Evolutionary conservation across 2,888 invertebrate species (phyloP).

Genomic region (Leucoptera coffeella): DNA sequence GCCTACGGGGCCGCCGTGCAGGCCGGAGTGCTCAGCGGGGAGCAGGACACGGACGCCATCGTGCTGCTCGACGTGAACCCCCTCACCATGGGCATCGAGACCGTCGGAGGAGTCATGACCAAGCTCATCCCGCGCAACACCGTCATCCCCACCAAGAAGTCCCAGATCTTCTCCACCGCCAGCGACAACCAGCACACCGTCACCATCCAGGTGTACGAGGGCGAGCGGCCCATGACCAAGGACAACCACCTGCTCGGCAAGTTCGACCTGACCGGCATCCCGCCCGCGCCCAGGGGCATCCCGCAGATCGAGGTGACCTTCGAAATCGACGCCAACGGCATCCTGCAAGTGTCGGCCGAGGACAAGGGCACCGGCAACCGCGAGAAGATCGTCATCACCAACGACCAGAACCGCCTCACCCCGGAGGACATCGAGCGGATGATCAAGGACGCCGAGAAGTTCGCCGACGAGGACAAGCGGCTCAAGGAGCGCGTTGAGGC

Average conservation of each 20-base stretch:
- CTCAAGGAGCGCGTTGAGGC: constrained; percentile 93
- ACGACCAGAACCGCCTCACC: constrained; percentile 93
- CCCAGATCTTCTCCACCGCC: constrained; percentile 98
- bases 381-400: constrained; percentile 98
- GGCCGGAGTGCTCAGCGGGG: constrained; percentile 95
- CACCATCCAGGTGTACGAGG: constrained; percentile 97
- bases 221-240: constrained; percentile 99
- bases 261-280: constrained; percentile 96
- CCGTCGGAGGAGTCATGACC: constrained; percentile 99
- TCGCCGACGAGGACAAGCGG: constrained; percentile 98
- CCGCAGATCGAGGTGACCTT: constrained; percentile 94
- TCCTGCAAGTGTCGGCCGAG: constrained; percentile 93
- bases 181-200: constrained; percentile 99
- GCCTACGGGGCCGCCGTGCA: constrained; percentile 98
- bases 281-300: constrained; percentile 89
- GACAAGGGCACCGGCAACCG: constrained; percentile 99
- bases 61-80: constrained; percentile 97
- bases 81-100: constrained; percentile 98
- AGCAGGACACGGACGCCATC: constrained; percentile 94
- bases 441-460: constrained; percentile 99
- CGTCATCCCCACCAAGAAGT: constrained; percentile 98
- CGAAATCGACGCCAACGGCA: constrained; percentile 92
- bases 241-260: constrained; percentile 98
- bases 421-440: constrained; percentile 98
- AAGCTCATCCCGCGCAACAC: constrained; percentile 97